Conservation (phyloP, 2,888 invertebrate species). For the Torymus aiolomorphi region DNA sequence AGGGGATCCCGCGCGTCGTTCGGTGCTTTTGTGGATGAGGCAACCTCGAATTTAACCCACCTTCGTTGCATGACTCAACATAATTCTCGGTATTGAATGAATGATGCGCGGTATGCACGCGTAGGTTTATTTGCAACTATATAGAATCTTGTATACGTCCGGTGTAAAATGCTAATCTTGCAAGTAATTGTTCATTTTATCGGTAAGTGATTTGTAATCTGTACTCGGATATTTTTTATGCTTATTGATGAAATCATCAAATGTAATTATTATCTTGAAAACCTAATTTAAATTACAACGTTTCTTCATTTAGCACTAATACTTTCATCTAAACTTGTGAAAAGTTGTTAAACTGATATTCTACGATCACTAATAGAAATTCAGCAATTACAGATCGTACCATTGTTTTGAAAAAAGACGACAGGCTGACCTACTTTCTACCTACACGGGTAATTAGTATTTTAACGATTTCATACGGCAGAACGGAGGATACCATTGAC, state of each 20-base stretch:
- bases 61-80: neutral
- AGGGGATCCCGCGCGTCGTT: neutral
- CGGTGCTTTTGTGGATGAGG: neutral
- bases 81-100: neutral
- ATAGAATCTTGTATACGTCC: neutral
- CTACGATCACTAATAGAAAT: too few species aligned
- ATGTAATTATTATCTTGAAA: too few species aligned
- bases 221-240: too few species aligned
- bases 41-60: neutral
- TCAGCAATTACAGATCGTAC: neutral
- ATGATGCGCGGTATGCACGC: too few species aligned
- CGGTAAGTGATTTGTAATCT: too few species aligned
- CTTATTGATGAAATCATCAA: too few species aligned
- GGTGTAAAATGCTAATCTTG: neutral
- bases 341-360: too few species aligned
- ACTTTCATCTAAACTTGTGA: too few species aligned
- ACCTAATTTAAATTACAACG: too few species aligned
- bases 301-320: too few species aligned
- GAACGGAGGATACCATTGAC: too few species aligned
- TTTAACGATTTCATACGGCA: neutral
- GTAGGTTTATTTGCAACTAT: neutral
- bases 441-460: slow-evolving; percentile 8
- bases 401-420: slow-evolving; percentile 14
- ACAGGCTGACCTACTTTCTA: slow-evolving; percentile 23
- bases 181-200: too few species aligned